phyloP scores from a whole-genome alignment of 1,140 invertebrate genomes.

The Caenorhabditis tropicalis region DNA sequence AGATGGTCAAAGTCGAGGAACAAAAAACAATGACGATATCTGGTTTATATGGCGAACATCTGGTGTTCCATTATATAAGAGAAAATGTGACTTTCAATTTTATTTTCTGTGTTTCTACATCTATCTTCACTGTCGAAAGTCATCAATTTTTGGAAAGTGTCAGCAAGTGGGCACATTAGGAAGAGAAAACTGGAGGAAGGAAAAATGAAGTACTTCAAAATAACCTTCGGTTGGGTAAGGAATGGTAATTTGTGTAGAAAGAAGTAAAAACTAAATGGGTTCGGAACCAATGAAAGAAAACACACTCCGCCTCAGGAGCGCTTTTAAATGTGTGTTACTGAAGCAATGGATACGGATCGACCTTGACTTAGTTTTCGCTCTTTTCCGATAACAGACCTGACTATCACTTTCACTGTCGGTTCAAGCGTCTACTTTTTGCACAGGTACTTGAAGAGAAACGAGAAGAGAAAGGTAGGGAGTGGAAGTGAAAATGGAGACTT shows the following conservation, averaged over 20 bases:
- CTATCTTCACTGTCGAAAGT: background rate
- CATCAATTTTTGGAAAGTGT: constrained; percentile 4
- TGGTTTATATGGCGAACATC: background rate
- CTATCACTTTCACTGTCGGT: constrained; percentile 18
- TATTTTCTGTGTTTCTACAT: background rate
- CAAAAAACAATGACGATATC: constrained; percentile 20
- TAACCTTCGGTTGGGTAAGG: background rate
- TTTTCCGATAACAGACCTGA: background rate
- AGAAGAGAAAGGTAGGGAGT: background rate
- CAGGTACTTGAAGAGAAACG: background rate
- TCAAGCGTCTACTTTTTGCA: constrained; percentile 22
- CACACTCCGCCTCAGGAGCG: background rate
- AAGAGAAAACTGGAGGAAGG: background rate
- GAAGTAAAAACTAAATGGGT: constrained; percentile 7
- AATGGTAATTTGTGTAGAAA: background rate
- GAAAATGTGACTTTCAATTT: constrained; percentile 21
- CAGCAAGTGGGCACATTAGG: constrained; percentile 14
- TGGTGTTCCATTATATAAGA: constrained; percentile 28
- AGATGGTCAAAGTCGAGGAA: background rate
- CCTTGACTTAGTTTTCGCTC: constrained; percentile 33
- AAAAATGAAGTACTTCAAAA: background rate
- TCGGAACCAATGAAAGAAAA: background rate
- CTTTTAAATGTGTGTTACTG: constrained; percentile 3
- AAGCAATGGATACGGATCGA: constrained; percentile 4
- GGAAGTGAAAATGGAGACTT: background rate